A percentile compares a stretch with the other conserved stretches of the same genome.
Conservation (phyloP, 2,888 invertebrate species). For the Chymomyza caudatula region DNA sequence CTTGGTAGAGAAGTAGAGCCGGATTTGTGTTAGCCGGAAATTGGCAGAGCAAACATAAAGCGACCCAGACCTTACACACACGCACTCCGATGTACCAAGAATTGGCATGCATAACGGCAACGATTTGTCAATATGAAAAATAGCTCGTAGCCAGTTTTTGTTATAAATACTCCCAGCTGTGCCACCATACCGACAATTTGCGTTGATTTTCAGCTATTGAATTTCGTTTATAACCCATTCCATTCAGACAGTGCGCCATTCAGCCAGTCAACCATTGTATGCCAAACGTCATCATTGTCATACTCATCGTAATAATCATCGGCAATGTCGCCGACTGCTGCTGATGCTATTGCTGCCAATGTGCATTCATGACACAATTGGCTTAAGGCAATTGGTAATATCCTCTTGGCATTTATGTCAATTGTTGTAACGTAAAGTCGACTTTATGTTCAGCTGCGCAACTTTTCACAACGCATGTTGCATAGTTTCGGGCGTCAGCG, state of each 20-base stretch:
- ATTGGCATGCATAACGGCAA: slow-evolving; percentile 51
- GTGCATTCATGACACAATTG: slow-evolving; percentile 68
- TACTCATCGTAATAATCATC: slow-evolving; percentile 25
- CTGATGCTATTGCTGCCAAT: slow-evolving; percentile 27
- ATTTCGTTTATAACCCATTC: slow-evolving; percentile 58
- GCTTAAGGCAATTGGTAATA: slow-evolving; percentile 69
- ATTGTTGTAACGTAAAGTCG: slow-evolving; percentile 60
- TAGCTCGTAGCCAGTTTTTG: slow-evolving; percentile 42
- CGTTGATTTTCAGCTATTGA: slow-evolving; percentile 58
- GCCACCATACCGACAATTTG: slow-evolving; percentile 23
- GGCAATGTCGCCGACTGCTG: slow-evolving; percentile 1
- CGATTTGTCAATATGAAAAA: slow-evolving; percentile 66
- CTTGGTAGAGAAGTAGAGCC: background rate
- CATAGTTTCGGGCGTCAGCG: slow-evolving; percentile 15
- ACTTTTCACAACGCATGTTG: slow-evolving; percentile 17
- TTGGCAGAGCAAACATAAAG: slow-evolving; percentile 55
- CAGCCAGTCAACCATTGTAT: background rate
- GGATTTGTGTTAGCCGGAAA: slow-evolving; percentile 38
- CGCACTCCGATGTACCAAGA: background rate
- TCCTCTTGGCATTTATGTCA: slow-evolving; percentile 70
- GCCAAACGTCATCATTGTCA: slow-evolving; percentile 33
- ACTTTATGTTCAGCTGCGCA: slow-evolving; percentile 37
- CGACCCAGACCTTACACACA: slow-evolving; percentile 13
- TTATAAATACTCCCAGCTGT: slow-evolving; percentile 53
- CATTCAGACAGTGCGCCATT: background rate